These are phyloP conservation scores for Sycobia sp. DNA, from an alignment of 1,140 invertebrate species.

Conservation along the genomic window DNA sequence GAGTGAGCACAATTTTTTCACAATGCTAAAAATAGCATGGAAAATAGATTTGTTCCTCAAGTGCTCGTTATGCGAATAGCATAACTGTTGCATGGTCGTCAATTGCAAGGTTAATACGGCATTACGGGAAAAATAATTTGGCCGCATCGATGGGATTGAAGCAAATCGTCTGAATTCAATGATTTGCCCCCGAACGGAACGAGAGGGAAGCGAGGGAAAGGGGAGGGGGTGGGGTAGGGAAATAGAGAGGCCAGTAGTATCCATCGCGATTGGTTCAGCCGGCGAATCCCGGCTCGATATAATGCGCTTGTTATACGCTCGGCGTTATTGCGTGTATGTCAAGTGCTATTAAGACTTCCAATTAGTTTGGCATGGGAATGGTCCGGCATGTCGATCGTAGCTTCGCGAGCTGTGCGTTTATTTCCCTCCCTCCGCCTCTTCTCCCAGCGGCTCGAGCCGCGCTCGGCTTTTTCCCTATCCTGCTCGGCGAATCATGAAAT, in stretches of 20 bases:
- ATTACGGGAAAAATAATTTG: too few species aligned
- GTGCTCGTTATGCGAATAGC: too few species aligned
- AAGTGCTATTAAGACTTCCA: slow-evolving; percentile 54
- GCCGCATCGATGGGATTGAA: too few species aligned
- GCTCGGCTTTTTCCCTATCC: too few species aligned
- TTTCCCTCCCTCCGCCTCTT: not conserved
- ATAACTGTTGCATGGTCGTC: too few species aligned
- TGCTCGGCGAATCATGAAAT: too few species aligned
- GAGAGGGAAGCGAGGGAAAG: slow-evolving; percentile 22
- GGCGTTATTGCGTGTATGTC: slow-evolving; percentile 50
- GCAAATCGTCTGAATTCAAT: slow-evolving; percentile 51
- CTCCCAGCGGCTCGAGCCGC: too few species aligned
- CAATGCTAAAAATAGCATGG: too few species aligned
- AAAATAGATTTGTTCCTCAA: too few species aligned
- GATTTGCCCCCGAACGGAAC: slow-evolving; percentile 47
- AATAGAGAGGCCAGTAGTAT: slow-evolving; percentile 34
- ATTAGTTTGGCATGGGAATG: slow-evolving; percentile 48
- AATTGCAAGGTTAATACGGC: too few species aligned
- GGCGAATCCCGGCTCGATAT: slow-evolving; percentile 47
- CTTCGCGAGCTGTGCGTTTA: not conserved
- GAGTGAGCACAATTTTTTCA: too few species aligned
- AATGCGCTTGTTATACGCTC: slow-evolving; percentile 39
- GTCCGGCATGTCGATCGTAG: slow-evolving; percentile 32
- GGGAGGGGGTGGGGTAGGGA: slow-evolving; percentile 34
- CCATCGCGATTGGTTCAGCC: slow-evolving; percentile 6